Evolutionary conservation across 2,888 invertebrate species (phyloP), one percentile per base, ranked within the genome.

Genomic region (Aporophyla nigra): DNA sequence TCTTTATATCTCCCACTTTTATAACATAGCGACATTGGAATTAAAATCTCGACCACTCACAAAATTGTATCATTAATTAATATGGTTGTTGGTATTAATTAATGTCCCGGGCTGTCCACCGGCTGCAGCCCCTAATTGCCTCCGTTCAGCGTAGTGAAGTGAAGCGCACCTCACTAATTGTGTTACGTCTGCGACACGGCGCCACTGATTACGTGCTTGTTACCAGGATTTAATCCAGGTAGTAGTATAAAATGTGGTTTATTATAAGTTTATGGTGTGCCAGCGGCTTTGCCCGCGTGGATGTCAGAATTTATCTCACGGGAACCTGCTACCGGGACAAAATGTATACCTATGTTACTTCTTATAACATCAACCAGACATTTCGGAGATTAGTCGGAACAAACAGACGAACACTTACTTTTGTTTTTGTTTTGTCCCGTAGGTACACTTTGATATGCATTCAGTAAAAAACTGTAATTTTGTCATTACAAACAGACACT

Each of bases 51-150:
- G 0, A 19, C 14, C 10, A 9, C 0, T 10, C 24, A 19, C 40
- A 74, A 46, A 61, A 62, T 79, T 40, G 43, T 27, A 53, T 56
- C 24, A n/a, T 53, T 53, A 62, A 66, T 73, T 24, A 27, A 19
- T 71, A 33, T 33, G 54, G 33, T 21, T 27, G 59, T 21, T 6
- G 33, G 67, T 54, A 51, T n/a, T 46, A 58, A 78, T 70, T 49
- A 40, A 16, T 40, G 27, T 61, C 9, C 56, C 62, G 21, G 21
- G 27, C 61, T 24, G 46, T 16, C 12, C 74, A 46, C 21, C 24
- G 27, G 58, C n/a, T 51, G 43, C 16, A n/a, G 58, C 4, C 21
- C 12, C 59, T 74, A 80, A 78, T 80, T 80, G 63, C 43, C 21
- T 6, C 56, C 27, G 56, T 40, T 40, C 72, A 46, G 1, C 33